Evolutionary conservation across 1,140 invertebrate genomes (phyloP).

Genomic region (Lepidurus packardi): DNA sequence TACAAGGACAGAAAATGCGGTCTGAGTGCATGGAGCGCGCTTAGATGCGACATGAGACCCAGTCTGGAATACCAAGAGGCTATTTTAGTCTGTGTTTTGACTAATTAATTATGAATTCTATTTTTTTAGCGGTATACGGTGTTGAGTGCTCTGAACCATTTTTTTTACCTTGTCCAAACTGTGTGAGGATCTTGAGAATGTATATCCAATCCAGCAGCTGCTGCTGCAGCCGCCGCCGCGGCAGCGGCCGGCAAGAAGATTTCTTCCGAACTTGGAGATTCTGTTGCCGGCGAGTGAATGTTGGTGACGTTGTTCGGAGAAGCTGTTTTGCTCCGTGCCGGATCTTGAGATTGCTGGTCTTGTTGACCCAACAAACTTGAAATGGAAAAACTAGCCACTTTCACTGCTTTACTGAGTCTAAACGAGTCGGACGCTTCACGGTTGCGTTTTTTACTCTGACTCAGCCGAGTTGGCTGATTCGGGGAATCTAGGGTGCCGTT

Average conservation of each 20-base stretch:
- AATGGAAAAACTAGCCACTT: not conserved
- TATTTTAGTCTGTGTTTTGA: not conserved
- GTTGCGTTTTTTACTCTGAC: not conserved
- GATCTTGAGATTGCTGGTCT: not conserved
- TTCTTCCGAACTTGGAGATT: constrained; percentile 1
- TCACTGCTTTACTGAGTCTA: not conserved
- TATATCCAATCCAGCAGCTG: not conserved
- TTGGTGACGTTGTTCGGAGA: not conserved
- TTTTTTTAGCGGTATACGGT: not conserved
- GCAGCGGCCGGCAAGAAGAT: not conserved
- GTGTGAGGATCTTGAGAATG: not conserved
- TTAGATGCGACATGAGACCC: constrained; percentile 3
- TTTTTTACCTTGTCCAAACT: constrained; percentile 10
- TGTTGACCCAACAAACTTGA: not conserved
- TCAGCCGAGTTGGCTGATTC: not conserved
- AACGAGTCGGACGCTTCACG: not conserved
- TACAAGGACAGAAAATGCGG: not conserved
- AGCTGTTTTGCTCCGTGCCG: not conserved
- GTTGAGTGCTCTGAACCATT: not conserved
- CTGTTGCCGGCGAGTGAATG: not conserved
- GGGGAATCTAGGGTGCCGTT: not conserved
- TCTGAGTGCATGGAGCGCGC: not conserved
- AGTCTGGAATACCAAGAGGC: not conserved
- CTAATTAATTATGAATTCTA: not conserved
- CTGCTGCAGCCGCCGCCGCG: not conserved